Percentiles rank a stretch among this genome's conserved stretches.
Conservation (phyloP, 2,888 invertebrate genomes). For the Xestobium rufovillosum region DNA sequence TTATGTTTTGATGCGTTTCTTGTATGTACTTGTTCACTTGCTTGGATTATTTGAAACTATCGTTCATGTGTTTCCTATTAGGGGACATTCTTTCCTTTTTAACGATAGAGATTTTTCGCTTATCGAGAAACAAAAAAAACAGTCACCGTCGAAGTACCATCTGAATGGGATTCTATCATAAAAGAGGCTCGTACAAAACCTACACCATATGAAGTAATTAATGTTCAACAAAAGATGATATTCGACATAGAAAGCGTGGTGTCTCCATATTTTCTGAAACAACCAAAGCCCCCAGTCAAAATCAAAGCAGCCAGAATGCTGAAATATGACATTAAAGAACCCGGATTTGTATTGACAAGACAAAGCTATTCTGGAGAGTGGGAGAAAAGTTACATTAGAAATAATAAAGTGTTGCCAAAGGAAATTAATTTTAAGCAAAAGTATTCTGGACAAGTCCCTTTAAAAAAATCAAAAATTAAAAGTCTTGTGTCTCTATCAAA, state of each 20-base stretch:
- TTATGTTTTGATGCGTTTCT: conserved; percentile 1
- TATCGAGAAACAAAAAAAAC: neutral
- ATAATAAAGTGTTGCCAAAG: conserved; percentile 2
- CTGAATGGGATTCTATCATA: neutral
- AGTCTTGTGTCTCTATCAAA: neutral
- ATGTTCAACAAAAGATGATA: conserved; percentile 1
- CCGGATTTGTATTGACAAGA: conserved; percentile 1
- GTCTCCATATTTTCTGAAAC: conserved; percentile 1
- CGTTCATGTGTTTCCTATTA: neutral
- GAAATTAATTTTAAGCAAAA: neutral
- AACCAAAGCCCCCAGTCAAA: conserved; percentile 1
- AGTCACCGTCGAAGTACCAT: conserved; percentile 2
- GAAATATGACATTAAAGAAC: conserved; percentile 1
- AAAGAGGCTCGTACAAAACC: conserved; percentile 2
- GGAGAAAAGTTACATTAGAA: conserved; percentile 1
- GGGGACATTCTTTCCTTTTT: conserved; percentile 3
- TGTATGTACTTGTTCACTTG: neutral
- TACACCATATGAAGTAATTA: conserved; percentile 1
- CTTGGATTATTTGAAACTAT: conserved; percentile 2
- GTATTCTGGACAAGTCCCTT: neutral
- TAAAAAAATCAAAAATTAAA: neutral
- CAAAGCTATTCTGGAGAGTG: conserved; percentile 1
- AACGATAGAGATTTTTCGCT: conserved; percentile 2
- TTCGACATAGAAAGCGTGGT: conserved; percentile 2
- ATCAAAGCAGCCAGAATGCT: neutral